Base-by-base conservation (phyloP, 1,140 invertebrate genomes). In the Panagrolaimus sp. region DNA sequence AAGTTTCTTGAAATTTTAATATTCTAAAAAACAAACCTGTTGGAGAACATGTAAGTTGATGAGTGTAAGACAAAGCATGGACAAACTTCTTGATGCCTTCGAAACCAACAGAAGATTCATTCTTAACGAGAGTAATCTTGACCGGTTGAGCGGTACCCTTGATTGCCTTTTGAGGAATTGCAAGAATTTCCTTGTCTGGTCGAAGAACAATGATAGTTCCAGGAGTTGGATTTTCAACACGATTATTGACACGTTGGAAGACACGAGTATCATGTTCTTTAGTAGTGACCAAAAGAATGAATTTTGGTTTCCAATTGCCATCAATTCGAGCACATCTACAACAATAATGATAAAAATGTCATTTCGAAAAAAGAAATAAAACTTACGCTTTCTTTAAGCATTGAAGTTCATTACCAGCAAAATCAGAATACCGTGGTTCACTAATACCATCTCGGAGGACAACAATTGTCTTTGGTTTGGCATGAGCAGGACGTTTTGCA, bases 401-500 rank as follows among this genome's bases (percentile, higher is more conserved):
- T n/a, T n/a, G n/a, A 38, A 7, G 32, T 38, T 38, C 32, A 38
- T 4, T 38, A 38, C 32, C 32, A 38, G 32, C 2, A 38, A 38
- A 47, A 5, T 47, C 17, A 21, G 3, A 3, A 15, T 15, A n/a
- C 3, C 32, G 32, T 38, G 2, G 32, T 38, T 38, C 32, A 32
- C 69, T 65, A 7, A 74, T 15, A 32, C 73, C 73, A 48, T 74
- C 73, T 32, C 73, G 73, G 43, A 74, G 55, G 6, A 74, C 73
- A 17, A 74, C 52, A 64, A 74, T 76, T n/a, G 69, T 66, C 24
- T 70, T 45, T 0, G 73, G 73, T 3, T 28, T 44, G 15, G 62
- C 67, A 46, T 69, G 28, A 17, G 44, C 38, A 9, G 65, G 72
- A 38, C 52, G 52, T 8, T 58, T 21, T 14, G 21, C 28, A 7